Evolutionary conservation across 1,140 invertebrate genomes (phyloP).

Genomic region (Ceratina calcarata): DNA sequence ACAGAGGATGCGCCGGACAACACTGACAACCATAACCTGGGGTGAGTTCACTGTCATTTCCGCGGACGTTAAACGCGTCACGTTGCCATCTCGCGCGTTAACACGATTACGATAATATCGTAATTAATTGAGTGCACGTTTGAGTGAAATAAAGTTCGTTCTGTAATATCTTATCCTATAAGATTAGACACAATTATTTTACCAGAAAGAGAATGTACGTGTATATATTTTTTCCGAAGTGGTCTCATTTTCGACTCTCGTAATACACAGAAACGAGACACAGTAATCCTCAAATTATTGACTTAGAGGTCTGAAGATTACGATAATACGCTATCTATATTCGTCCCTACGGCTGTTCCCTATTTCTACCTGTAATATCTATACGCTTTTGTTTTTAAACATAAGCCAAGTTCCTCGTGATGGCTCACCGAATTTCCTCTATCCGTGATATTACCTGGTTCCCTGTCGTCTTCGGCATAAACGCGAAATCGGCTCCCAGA

Average conservation of each 20-base stretch:
- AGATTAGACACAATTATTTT: no score
- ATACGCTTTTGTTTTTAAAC: constrained; percentile 25
- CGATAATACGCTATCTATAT: constrained; percentile 16
- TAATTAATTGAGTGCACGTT: no score
- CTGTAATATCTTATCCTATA: no score
- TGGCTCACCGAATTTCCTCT: background rate
- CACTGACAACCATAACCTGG: constrained; percentile 83
- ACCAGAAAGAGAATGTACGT: no score
- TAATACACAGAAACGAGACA: no score
- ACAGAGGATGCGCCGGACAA: constrained; percentile 82
- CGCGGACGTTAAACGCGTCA: background rate
- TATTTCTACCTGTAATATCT: constrained; percentile 15
- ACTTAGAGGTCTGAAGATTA: background rate
- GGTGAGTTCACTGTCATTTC: constrained; percentile 67
- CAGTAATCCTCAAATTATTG: no score
- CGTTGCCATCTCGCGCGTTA: no score
- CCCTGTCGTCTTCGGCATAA: constrained; percentile 33
- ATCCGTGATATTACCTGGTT: constrained; percentile 29
- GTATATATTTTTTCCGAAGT: no score
- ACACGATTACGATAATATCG: no score
- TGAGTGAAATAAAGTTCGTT: no score
- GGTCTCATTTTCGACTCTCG: no score
- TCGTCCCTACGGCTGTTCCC: background rate
- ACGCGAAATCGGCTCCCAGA: constrained; percentile 38
- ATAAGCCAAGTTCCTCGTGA: background rate